These are phyloP conservation scores for Palythoa grandis DNA, from an alignment of 92 coral and sea anemone genomes.

Conservation along the genomic window DNA sequence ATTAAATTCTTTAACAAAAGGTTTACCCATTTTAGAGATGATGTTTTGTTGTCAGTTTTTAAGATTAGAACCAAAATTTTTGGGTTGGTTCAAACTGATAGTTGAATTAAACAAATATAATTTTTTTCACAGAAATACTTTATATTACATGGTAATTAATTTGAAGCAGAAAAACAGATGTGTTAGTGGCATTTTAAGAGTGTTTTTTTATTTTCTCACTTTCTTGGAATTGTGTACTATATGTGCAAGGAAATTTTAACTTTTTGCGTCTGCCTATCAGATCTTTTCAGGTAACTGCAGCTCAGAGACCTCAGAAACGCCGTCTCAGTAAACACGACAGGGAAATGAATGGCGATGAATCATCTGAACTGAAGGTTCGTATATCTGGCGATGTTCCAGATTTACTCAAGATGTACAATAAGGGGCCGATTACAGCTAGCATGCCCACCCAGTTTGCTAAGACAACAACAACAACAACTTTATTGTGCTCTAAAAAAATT, in stretches of 20 bases:
- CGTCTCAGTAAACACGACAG: conserved; percentile 55
- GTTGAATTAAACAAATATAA: too few species aligned
- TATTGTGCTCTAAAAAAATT: too few species aligned
- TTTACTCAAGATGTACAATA: not conserved
- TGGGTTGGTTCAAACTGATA: too few species aligned
- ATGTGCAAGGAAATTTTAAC: not conserved
- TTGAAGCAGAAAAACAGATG: not conserved
- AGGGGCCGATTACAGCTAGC: too few species aligned
- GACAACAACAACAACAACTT: too few species aligned
- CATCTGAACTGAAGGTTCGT: not conserved
- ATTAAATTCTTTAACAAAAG: too few species aligned
- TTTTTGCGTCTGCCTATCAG: conserved; percentile 36
- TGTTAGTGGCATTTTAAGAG: not conserved
- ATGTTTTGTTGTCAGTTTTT: too few species aligned
- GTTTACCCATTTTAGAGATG: too few species aligned
- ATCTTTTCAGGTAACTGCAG: conserved; percentile 81
- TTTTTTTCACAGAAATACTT: too few species aligned
- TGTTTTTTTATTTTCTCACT: not conserved
- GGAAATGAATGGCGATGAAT: conserved; percentile 33
- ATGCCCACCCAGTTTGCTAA: too few species aligned
- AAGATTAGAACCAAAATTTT: too few species aligned
- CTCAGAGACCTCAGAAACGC: conserved; percentile 69
- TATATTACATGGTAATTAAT: too few species aligned
- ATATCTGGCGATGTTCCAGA: not conserved
- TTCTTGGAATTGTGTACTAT: not conserved